These are phyloP conservation scores for Toxonevra muliebris DNA, from an alignment of 2,888 invertebrate species.

Conservation along the genomic window DNA sequence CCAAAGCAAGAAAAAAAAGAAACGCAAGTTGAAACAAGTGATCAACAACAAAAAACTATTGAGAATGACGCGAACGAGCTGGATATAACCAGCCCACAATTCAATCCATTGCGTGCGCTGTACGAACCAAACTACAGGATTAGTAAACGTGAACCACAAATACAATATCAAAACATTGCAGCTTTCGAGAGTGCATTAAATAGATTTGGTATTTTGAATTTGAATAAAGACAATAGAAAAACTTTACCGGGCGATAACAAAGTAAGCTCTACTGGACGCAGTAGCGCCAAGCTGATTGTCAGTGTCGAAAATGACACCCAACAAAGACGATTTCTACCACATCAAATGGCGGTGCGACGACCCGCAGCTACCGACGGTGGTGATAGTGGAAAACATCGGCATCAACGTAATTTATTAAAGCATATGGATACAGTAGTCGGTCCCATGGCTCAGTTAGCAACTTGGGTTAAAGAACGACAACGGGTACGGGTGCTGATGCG, in stretches of 20 bases:
- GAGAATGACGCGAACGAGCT: conserved; percentile 49
- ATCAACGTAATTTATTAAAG: conserved; percentile 64
- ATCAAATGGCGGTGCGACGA: conserved; percentile 62
- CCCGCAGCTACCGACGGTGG: conserved; percentile 24
- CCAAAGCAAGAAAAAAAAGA: not conserved
- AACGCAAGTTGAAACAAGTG: not conserved
- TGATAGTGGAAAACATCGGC: conserved; percentile 39
- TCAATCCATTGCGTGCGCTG: conserved; percentile 77
- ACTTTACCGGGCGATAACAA: not conserved
- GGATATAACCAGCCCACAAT: conserved; percentile 69
- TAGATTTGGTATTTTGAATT: conserved; percentile 55
- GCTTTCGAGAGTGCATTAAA: conserved; percentile 69
- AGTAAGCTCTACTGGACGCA: conserved; percentile 11
- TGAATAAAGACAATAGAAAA: conserved; percentile 42
- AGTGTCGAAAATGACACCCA: conserved; percentile 31
- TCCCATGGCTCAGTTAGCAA: conserved; percentile 71
- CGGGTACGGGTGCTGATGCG: conserved; percentile 70
- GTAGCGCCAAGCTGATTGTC: not conserved
- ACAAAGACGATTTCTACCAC: conserved; percentile 64
- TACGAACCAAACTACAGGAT: conserved; percentile 68
- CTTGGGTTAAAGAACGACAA: conserved; percentile 60
- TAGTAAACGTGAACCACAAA: conserved; percentile 68
- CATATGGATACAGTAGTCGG: conserved; percentile 68
- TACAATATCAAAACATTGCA: conserved; percentile 76
- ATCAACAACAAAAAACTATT: not conserved